phyloP scores from a whole-genome alignment of 2,113 vertebrate genomes.

The Ctenomys sociabilis region DNA sequence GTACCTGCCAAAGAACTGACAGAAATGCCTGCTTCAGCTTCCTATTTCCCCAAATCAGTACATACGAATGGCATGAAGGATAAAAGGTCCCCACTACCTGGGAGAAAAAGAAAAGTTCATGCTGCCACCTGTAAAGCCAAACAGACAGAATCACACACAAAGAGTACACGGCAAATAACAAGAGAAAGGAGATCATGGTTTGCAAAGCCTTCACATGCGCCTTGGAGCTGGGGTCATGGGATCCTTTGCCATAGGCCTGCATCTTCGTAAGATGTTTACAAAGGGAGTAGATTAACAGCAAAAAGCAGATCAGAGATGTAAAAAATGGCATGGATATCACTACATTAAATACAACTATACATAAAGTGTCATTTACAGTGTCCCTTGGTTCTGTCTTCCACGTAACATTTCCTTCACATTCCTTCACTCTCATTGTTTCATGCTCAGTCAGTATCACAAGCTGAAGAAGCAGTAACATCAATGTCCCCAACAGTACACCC shows the following conservation, averaged over 20 bases:
- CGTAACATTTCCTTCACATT: neutral
- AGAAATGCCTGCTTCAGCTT: conserved; percentile 49
- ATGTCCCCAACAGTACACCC: neutral
- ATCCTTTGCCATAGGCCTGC: neutral
- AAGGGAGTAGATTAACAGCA: conserved; percentile 55
- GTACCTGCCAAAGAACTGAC: neutral
- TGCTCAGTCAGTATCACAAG: fast-evolving
- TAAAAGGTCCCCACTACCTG: neutral
- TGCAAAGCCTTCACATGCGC: conserved; percentile 43
- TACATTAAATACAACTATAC: fast-evolving
- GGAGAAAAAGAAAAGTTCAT: fast-evolving
- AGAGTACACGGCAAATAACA: neutral
- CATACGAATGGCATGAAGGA: conserved; percentile 22
- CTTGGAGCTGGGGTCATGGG: neutral
- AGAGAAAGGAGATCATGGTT: conserved; percentile 58
- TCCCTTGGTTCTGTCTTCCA: neutral
- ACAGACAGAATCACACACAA: neutral
- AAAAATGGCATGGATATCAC: neutral
- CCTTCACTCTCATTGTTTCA: neutral
- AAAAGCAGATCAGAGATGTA: neutral
- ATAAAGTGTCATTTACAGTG: fast-evolving
- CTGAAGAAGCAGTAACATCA: neutral
- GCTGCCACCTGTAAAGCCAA: neutral
- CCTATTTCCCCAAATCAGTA: conserved; percentile 65
- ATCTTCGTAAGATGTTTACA: conserved; percentile 61